Conservation (phyloP, 2,888 invertebrate species). For the Eupithecia exiguata region DNA sequence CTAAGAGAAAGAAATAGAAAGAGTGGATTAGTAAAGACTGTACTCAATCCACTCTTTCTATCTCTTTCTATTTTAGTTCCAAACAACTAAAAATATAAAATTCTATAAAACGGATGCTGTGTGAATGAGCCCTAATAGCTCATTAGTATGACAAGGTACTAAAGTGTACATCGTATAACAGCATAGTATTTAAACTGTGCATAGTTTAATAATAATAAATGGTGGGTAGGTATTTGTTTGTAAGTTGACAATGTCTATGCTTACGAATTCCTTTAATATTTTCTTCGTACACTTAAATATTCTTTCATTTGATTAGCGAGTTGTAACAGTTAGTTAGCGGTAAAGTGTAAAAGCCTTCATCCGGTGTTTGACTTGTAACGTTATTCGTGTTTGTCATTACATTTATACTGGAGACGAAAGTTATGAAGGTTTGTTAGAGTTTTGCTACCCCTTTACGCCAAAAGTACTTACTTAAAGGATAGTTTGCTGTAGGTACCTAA, state of each 20-base stretch:
- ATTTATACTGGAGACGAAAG: not conserved
- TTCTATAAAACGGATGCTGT: too few species aligned
- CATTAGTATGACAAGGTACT: not conserved
- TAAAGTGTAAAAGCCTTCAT: conserved; percentile 10
- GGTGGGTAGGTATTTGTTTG: not conserved
- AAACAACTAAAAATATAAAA: too few species aligned
- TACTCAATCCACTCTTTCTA: too few species aligned
- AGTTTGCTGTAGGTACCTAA: too few species aligned
- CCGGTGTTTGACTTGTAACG: not conserved
- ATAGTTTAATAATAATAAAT: not conserved
- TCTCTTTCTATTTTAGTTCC: too few species aligned
- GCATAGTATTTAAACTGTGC: not conserved
- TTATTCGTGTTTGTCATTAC: not conserved
- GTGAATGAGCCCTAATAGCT: not conserved
- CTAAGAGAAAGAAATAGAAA: too few species aligned
- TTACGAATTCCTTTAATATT: not conserved
- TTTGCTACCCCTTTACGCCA: not conserved
- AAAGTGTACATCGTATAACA: not conserved
- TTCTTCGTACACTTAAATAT: not conserved
- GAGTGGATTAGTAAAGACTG: too few species aligned
- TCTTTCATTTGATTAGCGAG: conserved; percentile 7
- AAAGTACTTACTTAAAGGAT: not conserved
- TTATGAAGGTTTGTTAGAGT: not conserved
- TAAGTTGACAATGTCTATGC: not conserved
- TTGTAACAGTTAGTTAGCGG: conserved; percentile 4